These are phyloP conservation scores for Ellobium chinense DNA, from an alignment of 2,888 invertebrate genomes.

Conservation along the genomic window DNA sequence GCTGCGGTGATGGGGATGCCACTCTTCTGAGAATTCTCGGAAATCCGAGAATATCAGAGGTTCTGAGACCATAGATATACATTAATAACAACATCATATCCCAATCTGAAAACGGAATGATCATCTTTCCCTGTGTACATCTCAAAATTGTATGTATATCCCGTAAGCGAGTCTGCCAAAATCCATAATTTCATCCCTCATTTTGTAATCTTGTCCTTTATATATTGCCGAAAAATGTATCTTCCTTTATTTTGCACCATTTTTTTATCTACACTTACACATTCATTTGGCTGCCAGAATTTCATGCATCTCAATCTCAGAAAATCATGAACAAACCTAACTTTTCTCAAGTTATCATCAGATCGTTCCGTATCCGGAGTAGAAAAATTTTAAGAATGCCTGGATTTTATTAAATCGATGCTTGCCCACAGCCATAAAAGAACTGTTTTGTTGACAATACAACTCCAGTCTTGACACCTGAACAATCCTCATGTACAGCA, in stretches of 20 bases:
- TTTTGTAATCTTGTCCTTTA: background rate
- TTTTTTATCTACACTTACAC: background rate
- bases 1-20: too few relatives aligned
- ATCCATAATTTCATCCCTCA: conserved; percentile 4
- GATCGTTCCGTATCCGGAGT: background rate
- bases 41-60: too few relatives aligned
- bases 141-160: background rate
- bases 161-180: background rate
- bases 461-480: background rate
- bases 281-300: conserved; percentile 7
- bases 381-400: background rate
- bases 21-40: too few relatives aligned
- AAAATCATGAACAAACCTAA: background rate
- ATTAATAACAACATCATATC: conserved; percentile 17
- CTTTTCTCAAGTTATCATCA: background rate
- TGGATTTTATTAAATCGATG: conserved; percentile 2
- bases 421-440: background rate
- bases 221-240: background rate
- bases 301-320: background rate
- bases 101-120: background rate
- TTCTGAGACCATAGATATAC: too few relatives aligned
- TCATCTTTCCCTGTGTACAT: background rate
- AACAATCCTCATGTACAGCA: background rate
- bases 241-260: conserved; percentile 7
- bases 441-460: background rate